A percentile compares a stretch with the other conserved stretches of the same genome.
Conservation (phyloP, 1,140 invertebrate genomes). For the Drosophila santomea region DNA sequence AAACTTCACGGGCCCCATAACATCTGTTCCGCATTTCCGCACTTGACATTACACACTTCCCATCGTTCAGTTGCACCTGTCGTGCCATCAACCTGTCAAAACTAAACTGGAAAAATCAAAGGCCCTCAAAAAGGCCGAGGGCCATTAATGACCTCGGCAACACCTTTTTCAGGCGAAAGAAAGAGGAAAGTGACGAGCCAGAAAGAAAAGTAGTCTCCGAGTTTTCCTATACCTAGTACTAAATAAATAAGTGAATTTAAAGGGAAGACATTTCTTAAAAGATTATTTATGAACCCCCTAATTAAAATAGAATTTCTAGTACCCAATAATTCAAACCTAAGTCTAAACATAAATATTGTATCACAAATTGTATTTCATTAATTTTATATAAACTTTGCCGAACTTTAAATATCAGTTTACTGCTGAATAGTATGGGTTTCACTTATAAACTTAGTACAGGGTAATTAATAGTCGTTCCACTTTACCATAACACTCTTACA, state of each 20-base stretch:
- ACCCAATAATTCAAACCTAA: too few species aligned
- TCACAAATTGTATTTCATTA: too few species aligned
- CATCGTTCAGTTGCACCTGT: slow-evolving; percentile 50
- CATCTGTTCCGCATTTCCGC: slow-evolving; percentile 46
- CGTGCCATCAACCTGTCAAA: slow-evolving; percentile 43
- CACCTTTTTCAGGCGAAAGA: slow-evolving; percentile 15
- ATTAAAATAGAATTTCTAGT: too few species aligned
- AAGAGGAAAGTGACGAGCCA: slow-evolving; percentile 30
- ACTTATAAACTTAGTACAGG: background rate
- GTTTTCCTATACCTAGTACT: too few species aligned
- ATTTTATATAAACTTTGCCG: too few species aligned
- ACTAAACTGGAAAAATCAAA: slow-evolving; percentile 51
- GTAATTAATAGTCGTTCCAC: background rate
- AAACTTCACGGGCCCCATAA: slow-evolving; percentile 12
- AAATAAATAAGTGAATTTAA: slow-evolving; percentile 4
- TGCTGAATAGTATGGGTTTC: background rate
- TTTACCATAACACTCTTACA: background rate
- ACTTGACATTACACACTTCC: slow-evolving; percentile 34
- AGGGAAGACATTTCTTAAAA: background rate
- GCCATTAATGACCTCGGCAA: slow-evolving; percentile 44
- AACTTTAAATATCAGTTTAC: too few species aligned
- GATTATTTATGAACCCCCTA: too few species aligned
- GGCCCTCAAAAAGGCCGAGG: slow-evolving; percentile 1
- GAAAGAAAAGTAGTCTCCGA: too few species aligned
- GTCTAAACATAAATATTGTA: too few species aligned